Evolutionary conservation across 1,140 invertebrate genomes (phyloP), one percentile per base, ranked within the genome.

Genomic region (Metaphire vulgaris): DNA sequence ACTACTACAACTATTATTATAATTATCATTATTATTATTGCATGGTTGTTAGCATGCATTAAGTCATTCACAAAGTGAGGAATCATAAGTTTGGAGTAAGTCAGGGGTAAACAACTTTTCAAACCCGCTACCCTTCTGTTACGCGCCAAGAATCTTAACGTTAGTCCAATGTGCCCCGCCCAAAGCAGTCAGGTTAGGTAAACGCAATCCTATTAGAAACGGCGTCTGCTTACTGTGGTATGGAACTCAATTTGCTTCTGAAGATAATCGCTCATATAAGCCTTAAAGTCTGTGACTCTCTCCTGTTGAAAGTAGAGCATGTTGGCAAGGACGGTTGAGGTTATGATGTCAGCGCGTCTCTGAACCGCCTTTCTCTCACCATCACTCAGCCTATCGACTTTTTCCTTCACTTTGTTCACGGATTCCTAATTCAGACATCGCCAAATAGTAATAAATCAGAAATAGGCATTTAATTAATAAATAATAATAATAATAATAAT

Each of bases 191-290:
- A n/a, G n/a, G n/a, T n/a, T n/a, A n/a, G n/a, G n/a, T n/a, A n/a
- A n/a, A n/a, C n/a, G n/a, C n/a, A n/a, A n/a, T n/a, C n/a, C n/a
- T n/a, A n/a, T n/a, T n/a, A n/a, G 41, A 56, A 56, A 56, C 41
- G 6, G 41, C 6, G 6, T 56, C 41, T 56, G 6, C 6, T 56
- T 56, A 89, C 88, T 80, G 92, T 92, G 85, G 93, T 91, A 87
- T 98, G 97, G 87, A 98, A 98, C 64, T 89, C 89, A 56, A 97
- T 93, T 87, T 98, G 96, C 82, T 94, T 92, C 75, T 87, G 87
- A 65, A 98, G 88, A 83, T 94, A 97, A 75, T 89, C 90, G 83
- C 92, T 92, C 88, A 97, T 93, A 71, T 93, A 91, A 69, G 90
- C 88, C 84, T 92, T 94, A 79, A 96, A 90, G 85, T 98, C 94